A percentile compares a stretch with the other conserved stretches of the same genome.
These are phyloP conservation scores for Tachuris rubrigastra DNA, from an alignment of 2,113 vertebrate species.

Conservation along the genomic window DNA sequence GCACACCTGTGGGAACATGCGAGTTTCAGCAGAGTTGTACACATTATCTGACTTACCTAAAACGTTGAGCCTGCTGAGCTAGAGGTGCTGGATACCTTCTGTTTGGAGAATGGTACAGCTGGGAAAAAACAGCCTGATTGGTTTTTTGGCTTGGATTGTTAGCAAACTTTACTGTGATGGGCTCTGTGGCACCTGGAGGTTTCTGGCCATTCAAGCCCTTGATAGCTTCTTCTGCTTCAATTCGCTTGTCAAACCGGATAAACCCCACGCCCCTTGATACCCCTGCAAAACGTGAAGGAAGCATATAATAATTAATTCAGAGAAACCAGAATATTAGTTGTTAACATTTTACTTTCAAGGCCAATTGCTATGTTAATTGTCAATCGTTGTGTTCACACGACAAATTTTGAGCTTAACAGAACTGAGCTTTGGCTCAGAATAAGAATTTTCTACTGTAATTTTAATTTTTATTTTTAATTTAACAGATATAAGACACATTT, in stretches of 20 bases:
- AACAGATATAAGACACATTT: not conserved
- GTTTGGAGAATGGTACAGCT: conserved; percentile 98
- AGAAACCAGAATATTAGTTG: not conserved
- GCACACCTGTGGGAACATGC: not conserved
- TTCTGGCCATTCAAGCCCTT: conserved; percentile 98
- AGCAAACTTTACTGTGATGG: conserved; percentile 98
- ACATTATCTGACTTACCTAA: conserved; percentile 84
- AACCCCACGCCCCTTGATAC: conserved; percentile 96
- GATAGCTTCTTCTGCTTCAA: conserved; percentile 98
- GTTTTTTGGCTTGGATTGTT: conserved; percentile 99
- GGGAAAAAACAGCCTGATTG: conserved; percentile 95
- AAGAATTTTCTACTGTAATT: not conserved
- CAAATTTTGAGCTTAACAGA: not conserved
- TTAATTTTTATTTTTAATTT: not conserved
- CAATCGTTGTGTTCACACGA: not conserved
- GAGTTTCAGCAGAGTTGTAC: not conserved
- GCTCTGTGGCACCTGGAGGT: conserved; percentile 92
- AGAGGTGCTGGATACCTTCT: conserved; percentile 96
- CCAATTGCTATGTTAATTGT: not conserved
- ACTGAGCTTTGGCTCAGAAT: not conserved
- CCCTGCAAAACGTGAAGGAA: conserved; percentile 72
- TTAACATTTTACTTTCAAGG: not conserved
- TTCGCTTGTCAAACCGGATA: conserved; percentile 96
- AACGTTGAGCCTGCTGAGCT: conserved; percentile 97
- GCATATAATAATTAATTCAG: not conserved